Conservation (phyloP, 2,113 vertebrate genomes). For the Solea solea region DNA sequence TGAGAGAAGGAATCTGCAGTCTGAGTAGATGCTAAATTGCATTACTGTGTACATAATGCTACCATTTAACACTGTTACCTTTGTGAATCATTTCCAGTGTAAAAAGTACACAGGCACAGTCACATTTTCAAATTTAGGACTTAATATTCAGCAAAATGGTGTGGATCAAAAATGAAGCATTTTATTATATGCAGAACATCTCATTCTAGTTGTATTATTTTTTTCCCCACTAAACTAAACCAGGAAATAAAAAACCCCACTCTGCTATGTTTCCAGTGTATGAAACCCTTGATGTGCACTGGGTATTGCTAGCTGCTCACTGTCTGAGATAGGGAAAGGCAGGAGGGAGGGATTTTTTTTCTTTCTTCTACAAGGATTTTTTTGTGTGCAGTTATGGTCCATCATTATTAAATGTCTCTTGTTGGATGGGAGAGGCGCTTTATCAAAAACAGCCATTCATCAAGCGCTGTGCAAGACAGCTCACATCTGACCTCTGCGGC, state of each 20-base stretch:
- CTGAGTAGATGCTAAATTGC: constrained; percentile 65
- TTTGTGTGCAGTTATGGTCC: constrained; percentile 87
- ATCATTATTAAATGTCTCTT: constrained; percentile 95
- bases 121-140: not conserved
- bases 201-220: not conserved
- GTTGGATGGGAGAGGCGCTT: constrained; percentile 89
- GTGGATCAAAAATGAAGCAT: not conserved
- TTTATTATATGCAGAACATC: not conserved
- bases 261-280: constrained; percentile 32
- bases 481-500: constrained; percentile 97
- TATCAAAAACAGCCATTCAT: constrained; percentile 94
- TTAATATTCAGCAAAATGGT: not conserved
- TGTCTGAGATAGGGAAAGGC: constrained; percentile 64
- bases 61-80: constrained; percentile 67
- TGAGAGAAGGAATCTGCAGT: constrained; percentile 52
- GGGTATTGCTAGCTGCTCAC: constrained; percentile 60
- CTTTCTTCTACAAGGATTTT: constrained; percentile 82
- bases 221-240: not conserved
- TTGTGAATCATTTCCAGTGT: constrained; percentile 49
- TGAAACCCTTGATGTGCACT: constrained; percentile 45
- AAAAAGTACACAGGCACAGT: not conserved
- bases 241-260: constrained; percentile 5
- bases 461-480: constrained; percentile 85
- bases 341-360: constrained; percentile 60
- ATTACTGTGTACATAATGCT: constrained; percentile 75